Evolutionary conservation across 2,113 vertebrate species (phyloP).

Genomic region (Heterochromis multidens): DNA sequence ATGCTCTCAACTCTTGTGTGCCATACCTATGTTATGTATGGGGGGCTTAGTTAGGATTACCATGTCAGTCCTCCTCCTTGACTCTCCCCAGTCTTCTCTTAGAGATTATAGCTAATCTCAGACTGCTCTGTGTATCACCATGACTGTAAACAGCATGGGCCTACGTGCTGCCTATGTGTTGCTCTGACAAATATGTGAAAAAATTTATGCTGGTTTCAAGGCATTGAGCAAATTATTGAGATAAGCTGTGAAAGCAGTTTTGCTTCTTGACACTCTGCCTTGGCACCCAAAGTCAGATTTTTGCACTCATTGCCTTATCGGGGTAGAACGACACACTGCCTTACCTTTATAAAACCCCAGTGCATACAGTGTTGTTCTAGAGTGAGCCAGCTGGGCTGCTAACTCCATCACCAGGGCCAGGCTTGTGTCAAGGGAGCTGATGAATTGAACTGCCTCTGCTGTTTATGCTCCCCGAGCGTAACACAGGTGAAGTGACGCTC

Average conservation of each 20-base stretch:
- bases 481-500: too few relatives aligned
- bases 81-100: conserved; percentile 32
- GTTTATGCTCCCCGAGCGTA: too few relatives aligned
- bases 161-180: background rate
- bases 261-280: background rate
- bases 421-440: too few relatives aligned
- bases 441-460: too few relatives aligned
- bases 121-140: conserved; percentile 12
- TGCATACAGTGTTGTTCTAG: background rate
- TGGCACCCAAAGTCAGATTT: background rate
- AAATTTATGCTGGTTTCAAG: background rate
- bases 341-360: background rate
- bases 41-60: conserved; percentile 59
- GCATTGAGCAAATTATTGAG: background rate
- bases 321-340: background rate
- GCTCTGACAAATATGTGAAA: background rate
- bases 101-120: conserved; percentile 69
- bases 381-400: background rate
- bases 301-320: background rate
- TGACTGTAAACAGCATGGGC: background rate
- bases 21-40: background rate
- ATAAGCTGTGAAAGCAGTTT: background rate
- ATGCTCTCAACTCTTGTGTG: background rate
- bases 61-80: conserved; percentile 36
- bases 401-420: too few relatives aligned